Percentiles rank a stretch among this genome's conserved stretches.
These are phyloP conservation scores for Sciurus niger DNA, from an alignment of 2,113 vertebrate genomes.

Conservation along the genomic window DNA sequence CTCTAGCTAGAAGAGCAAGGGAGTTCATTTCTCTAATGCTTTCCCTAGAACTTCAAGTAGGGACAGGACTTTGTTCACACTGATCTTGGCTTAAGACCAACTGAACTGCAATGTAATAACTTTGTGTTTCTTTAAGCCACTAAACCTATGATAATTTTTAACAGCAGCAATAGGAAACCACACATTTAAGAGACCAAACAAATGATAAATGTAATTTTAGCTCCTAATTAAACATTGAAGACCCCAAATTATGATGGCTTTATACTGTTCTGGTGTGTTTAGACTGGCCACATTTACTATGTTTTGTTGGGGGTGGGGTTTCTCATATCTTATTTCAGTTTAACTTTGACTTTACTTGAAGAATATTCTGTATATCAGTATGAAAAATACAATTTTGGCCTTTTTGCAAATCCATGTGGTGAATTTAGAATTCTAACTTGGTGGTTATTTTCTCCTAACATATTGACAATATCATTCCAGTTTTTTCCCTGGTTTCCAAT, in stretches of 20 bases:
- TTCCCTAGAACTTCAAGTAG: neutral
- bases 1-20: neutral
- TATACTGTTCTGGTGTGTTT: neutral
- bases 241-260: neutral
- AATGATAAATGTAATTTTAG: neutral
- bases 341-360: constrained; percentile 15
- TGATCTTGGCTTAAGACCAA: neutral
- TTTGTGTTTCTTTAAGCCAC: neutral
- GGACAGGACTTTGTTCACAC: neutral
- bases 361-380: neutral
- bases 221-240: neutral
- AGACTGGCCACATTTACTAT: neutral
- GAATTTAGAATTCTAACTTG: constrained; percentile 64
- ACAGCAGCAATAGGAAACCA: neutral
- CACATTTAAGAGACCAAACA: neutral
- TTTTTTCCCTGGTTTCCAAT: neutral
- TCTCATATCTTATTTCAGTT: neutral
- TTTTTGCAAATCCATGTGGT: constrained; percentile 7
- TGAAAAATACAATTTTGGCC: neutral
- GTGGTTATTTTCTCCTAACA: constrained; percentile 58
- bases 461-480: constrained; percentile 31
- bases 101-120: neutral
- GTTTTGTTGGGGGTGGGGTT: neutral
- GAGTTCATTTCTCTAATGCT: neutral
- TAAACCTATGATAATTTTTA: neutral